Conservation (phyloP, 2,888 invertebrate genomes). For the Ochlodes sylvanus region DNA sequence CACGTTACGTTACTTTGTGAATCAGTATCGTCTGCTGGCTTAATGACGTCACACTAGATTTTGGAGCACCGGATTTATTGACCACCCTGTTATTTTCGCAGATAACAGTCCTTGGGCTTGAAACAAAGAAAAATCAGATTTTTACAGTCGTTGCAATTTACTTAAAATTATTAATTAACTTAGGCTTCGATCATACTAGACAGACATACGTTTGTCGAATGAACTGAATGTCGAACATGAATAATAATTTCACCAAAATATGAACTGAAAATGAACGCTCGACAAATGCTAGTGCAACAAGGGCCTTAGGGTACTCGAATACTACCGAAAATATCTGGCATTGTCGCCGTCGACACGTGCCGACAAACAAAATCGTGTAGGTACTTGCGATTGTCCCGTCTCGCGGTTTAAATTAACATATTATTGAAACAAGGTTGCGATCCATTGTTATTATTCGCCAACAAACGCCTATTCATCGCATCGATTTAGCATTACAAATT, state of each 20-base stretch:
- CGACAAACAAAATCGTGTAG: constrained; percentile 24
- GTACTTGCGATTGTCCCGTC: constrained; percentile 27
- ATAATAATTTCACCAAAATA: no score
- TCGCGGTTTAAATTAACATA: constrained; percentile 32
- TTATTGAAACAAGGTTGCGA: constrained; percentile 25
- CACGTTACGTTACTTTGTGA: constrained; percentile 4
- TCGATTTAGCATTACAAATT: neutral
- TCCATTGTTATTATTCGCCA: constrained; percentile 16
- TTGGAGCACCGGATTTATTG: constrained; percentile 9
- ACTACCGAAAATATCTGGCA: constrained; percentile 18
- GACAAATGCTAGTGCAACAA: neutral
- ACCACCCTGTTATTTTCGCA: neutral
- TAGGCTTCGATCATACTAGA: no score
- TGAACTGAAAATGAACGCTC: neutral
- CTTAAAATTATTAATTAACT: neutral
- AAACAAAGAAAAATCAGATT: neutral
- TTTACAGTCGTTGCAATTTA: constrained; percentile 1
- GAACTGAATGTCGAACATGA: no score
- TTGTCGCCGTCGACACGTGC: constrained; percentile 19
- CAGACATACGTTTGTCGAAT: no score
- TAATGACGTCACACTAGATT: constrained; percentile 18
- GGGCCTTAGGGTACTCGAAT: neutral
- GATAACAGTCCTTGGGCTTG: neutral
- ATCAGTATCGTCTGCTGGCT: constrained; percentile 10
- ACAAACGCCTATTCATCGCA: constrained; percentile 8